A percentile compares a stretch with the other conserved stretches of the same genome.
Conservation (phyloP, 2,797 vertebrate genomes). For the Enteromius fasciolatus region DNA sequence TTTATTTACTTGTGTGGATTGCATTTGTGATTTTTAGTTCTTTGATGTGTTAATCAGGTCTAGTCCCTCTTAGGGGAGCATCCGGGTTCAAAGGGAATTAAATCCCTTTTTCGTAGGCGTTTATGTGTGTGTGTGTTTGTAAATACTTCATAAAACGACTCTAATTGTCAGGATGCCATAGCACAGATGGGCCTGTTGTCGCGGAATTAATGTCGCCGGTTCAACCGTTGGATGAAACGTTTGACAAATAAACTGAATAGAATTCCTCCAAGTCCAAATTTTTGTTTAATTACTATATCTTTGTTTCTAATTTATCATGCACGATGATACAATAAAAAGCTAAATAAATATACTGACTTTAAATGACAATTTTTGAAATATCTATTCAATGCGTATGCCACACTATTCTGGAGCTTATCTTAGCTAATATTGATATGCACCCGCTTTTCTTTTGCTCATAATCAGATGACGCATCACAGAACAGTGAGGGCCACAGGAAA, state of each 20-base stretch:
- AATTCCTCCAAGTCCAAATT: not conserved
- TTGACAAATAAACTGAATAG: not conserved
- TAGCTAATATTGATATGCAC: not conserved
- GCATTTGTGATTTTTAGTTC: conserved; percentile 32
- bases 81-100: conserved; percentile 31
- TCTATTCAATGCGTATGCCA: not conserved
- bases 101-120: conserved; percentile 25
- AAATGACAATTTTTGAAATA: not conserved
- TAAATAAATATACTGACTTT: not conserved
- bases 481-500: not conserved
- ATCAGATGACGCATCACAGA: not conserved
- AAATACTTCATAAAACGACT: conserved; percentile 32
- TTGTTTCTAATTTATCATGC: not conserved
- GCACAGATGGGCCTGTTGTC: conserved; percentile 34
- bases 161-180: not conserved
- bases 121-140: conserved; percentile 25
- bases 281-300: not conserved
- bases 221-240: not conserved
- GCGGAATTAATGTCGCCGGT: not conserved
- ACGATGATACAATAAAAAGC: not conserved
- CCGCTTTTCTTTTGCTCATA: not conserved
- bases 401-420: not conserved
- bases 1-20: conserved; percentile 45
- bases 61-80: conserved; percentile 28
- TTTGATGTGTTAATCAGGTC: conserved; percentile 42